These are phyloP conservation scores for Acanthurus leucopareius DNA, from an alignment of 2,797 vertebrate species.

Conservation along the genomic window DNA sequence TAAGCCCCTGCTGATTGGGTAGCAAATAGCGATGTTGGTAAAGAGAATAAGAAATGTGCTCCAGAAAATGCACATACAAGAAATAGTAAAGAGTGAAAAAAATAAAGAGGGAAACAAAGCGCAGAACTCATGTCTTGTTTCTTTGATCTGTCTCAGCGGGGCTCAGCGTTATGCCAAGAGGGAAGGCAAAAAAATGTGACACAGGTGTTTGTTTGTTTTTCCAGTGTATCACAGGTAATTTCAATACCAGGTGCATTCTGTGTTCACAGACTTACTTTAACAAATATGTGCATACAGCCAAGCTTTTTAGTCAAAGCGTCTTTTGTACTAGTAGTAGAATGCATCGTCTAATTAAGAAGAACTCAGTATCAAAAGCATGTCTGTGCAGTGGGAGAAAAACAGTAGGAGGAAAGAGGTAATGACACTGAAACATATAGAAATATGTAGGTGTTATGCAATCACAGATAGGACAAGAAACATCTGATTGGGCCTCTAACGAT, in stretches of 20 bases:
- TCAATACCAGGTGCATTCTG: constrained; percentile 20
- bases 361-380: constrained; percentile 1
- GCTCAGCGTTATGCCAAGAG: constrained; percentile 30
- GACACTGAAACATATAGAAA: constrained; percentile 1
- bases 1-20: constrained; percentile 26
- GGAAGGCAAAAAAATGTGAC: constrained; percentile 30
- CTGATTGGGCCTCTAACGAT: constrained; percentile 14
- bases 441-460: constrained; percentile 19
- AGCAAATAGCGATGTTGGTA: constrained; percentile 26
- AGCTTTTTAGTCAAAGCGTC: constrained; percentile 12
- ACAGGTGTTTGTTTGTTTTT: constrained; percentile 19
- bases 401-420: constrained; percentile 15
- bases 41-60: constrained; percentile 50
- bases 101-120: constrained; percentile 24
- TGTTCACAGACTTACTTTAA: constrained; percentile 24
- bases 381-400: constrained; percentile 13
- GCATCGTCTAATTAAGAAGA: constrained; percentile 31
- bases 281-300: constrained; percentile 3
- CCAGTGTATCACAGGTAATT: constrained; percentile 34
- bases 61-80: constrained; percentile 23
- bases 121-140: constrained; percentile 31
- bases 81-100: constrained; percentile 28
- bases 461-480: constrained; percentile 29
- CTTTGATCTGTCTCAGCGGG: constrained; percentile 46
- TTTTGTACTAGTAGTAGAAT: constrained; percentile 15